phyloP scores from a whole-genome alignment of 2,113 vertebrate species.

The Megaceryle torquata region DNA sequence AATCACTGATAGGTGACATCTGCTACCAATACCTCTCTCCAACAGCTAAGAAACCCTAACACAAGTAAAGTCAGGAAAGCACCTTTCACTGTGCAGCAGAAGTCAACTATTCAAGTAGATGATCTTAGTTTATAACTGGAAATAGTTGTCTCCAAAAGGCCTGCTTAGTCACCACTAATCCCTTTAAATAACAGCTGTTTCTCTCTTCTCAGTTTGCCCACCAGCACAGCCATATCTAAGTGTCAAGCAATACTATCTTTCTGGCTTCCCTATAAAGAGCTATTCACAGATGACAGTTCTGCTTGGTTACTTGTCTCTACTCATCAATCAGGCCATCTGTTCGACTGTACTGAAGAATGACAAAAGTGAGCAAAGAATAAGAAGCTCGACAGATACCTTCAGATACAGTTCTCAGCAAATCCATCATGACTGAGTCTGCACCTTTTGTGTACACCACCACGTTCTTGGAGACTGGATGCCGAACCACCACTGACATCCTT shows the following conservation, averaged over 20 bases:
- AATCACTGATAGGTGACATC: neutral
- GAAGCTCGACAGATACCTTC: slow-evolving; percentile 14
- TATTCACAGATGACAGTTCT: neutral
- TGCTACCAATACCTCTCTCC: neutral
- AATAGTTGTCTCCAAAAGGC: neutral
- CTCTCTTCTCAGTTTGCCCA: neutral
- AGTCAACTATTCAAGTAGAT: neutral
- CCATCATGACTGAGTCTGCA: slow-evolving; percentile 88
- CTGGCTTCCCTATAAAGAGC: neutral
- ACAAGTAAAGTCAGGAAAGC: neutral
- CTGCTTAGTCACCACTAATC: neutral
- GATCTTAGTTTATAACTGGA: neutral
- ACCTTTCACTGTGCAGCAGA: neutral
- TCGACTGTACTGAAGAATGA: neutral
- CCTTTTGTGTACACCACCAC: slow-evolving; percentile 94
- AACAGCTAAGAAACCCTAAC: neutral
- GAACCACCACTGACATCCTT: slow-evolving; percentile 93
- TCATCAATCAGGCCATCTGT: neutral
- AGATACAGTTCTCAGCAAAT: slow-evolving; percentile 20
- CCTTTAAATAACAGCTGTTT: neutral
- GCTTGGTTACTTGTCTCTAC: neutral
- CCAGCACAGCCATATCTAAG: neutral
- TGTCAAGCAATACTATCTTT: neutral
- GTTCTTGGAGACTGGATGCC: slow-evolving; percentile 84
- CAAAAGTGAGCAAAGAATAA: neutral